A percentile compares a stretch with the other conserved stretches of the same genome.
Conservation (phyloP, 2,888 invertebrate genomes). For the Allygus modestus region DNA sequence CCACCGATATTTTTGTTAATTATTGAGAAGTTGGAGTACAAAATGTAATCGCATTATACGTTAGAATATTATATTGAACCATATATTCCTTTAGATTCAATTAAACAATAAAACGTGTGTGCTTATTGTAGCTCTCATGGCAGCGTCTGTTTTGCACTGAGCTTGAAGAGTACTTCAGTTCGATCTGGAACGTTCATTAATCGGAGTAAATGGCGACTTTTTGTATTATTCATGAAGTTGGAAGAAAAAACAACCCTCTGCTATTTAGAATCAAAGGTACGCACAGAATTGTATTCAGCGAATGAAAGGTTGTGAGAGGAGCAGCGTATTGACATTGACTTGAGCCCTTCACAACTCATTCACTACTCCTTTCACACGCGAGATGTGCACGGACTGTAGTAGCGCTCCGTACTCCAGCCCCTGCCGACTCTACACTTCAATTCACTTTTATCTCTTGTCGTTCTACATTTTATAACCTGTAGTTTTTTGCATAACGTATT, state of each 20-base stretch:
- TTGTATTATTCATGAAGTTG: neutral
- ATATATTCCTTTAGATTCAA: no score
- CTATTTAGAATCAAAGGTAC: neutral
- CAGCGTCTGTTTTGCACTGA: neutral
- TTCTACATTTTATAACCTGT: no score
- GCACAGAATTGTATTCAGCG: neutral
- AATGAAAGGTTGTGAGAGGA: neutral
- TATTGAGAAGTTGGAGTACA: no score
- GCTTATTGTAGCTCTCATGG: no score
- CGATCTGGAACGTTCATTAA: conserved; percentile 15
- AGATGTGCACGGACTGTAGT: neutral
- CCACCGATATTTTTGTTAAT: no score
- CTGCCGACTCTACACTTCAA: no score
- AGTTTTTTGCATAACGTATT: no score
- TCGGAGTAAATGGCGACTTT: neutral
- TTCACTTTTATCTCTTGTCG: no score
- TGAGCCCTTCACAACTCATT: neutral
- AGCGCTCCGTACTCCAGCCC: no score
- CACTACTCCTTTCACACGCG: neutral
- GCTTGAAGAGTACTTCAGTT: neutral
- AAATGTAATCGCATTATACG: no score
- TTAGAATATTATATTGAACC: no score
- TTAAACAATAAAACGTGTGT: no score
- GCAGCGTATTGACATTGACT: conserved; percentile 23
- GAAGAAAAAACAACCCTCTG: conserved; percentile 11